Conservation (phyloP, 2,888 invertebrate species). For the Drosophila antonietae region DNA sequence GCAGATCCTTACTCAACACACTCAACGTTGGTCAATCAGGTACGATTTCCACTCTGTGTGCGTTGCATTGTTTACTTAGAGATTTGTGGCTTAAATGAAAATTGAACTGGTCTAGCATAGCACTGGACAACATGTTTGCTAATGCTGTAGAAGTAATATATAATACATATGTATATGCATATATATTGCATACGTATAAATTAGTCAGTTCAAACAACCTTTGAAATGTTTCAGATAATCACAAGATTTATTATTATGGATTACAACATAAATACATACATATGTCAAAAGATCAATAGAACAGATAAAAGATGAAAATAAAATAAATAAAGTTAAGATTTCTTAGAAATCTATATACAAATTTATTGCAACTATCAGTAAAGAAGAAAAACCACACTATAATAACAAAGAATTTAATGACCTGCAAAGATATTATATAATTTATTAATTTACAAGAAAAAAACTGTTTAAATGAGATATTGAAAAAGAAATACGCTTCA, state of each 20-base stretch:
- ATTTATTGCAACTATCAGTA: not conserved
- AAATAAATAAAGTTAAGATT: not conserved
- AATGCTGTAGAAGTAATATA: not conserved
- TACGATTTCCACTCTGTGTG: conserved; percentile 32
- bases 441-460: not conserved
- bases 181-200: not conserved
- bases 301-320: not conserved
- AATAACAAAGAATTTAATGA: not conserved
- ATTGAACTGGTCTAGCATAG: conserved; percentile 15
- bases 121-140: conserved; percentile 10
- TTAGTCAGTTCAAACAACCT: not conserved
- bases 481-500: not conserved
- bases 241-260: not conserved
- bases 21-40: conserved; percentile 44
- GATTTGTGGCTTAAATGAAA: conserved; percentile 40
- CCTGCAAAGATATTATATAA: not conserved
- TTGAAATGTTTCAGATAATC: not conserved
- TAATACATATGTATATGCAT: not conserved
- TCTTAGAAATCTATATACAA: not conserved
- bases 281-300: not conserved
- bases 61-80: conserved; percentile 30
- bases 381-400: too few relatives aligned
- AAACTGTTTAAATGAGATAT: not conserved
- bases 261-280: not conserved
- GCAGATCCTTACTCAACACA: conserved; percentile 24